Evolutionary conservation across 2,797 vertebrate genomes (phyloP), one percentile per base, ranked within the genome.

Genomic region (Hyperoplus lanceolatus): DNA sequence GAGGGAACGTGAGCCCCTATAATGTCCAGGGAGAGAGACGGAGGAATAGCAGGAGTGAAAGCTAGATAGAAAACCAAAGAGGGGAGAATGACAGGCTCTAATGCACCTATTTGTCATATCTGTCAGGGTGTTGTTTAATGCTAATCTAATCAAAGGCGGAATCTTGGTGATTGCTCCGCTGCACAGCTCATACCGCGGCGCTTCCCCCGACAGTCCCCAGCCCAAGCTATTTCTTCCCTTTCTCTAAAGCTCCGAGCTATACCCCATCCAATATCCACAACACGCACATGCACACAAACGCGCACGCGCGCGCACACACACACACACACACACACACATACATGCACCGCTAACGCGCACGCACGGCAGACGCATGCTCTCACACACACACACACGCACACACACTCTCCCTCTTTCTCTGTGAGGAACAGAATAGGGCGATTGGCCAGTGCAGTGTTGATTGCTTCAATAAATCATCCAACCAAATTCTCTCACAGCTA

Each of bases 41-140:
- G 70, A 69, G 82, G 79, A 87, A 84, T 87, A 83, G 89, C 70
- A 46, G 82, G 86, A 90, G 80, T 80, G 90, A 90, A 70, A 75
- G 84, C 78, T 50, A 81, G 87, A 89, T 86, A 84, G 85, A 89
- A 89, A 91, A 89, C 65, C 75, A 87, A 86, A 86, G 84, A 78
- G 83, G 36, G 92, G 91, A 95, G 96, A 97, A 95, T 97, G 95
- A 95, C 93, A 85, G 89, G 89, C 93, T 94, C 93, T 97, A 96
- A 96, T 97, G 95, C 85, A 93, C 93, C 96, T 97, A 96, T 97
- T 98, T 97, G 95, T 98, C 96, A 97, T 95, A 91, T 83, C 88
- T 98, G 96, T 97, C 96, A 96, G 87, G 91, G 87, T 95, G 93
- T 95, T 96, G 93, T 95, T 97, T 97, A 96, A 97, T 97, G 96